Evolutionary conservation across 2,888 invertebrate species (phyloP).

Genomic region (Pandemis heparana): DNA sequence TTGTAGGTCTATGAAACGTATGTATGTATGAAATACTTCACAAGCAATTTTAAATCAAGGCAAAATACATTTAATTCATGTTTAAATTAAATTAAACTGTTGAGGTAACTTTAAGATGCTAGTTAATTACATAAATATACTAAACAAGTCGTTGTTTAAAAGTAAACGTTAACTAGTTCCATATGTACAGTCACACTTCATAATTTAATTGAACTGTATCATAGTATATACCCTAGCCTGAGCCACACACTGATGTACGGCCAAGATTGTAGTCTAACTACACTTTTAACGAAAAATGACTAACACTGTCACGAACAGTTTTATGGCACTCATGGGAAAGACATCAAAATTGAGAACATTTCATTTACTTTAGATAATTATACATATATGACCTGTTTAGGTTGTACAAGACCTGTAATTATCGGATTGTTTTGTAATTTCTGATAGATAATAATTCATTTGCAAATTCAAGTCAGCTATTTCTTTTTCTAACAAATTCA

Average conservation of each 20-base stretch:
- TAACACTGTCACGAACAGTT: slow-evolving; percentile 55
- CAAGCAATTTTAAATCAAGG: slow-evolving; percentile 5
- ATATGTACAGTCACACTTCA: slow-evolving; percentile 28
- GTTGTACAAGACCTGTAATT: slow-evolving; percentile 87
- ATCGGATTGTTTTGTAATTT: slow-evolving; percentile 87
- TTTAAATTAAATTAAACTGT: slow-evolving; percentile 34
- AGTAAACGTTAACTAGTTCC: slow-evolving; percentile 12
- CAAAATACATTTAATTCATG: background rate
- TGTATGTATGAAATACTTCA: background rate
- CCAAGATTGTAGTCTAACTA: slow-evolving; percentile 66
- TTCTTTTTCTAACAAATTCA: slow-evolving; percentile 86
- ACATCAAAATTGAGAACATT: slow-evolving; percentile 46
- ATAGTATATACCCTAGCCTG: slow-evolving; percentile 21
- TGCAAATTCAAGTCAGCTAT: slow-evolving; percentile 87
- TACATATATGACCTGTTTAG: slow-evolving; percentile 51
- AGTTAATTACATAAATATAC: slow-evolving; percentile 31
- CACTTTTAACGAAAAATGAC: slow-evolving; percentile 57
- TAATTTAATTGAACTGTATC: slow-evolving; percentile 24
- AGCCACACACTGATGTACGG: slow-evolving; percentile 48
- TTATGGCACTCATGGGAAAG: slow-evolving; percentile 66
- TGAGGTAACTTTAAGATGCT: slow-evolving; percentile 40
- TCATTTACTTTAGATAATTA: slow-evolving; percentile 19
- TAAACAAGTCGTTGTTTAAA: slow-evolving; percentile 22
- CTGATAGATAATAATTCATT: slow-evolving; percentile 88
- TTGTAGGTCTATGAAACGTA: slow-evolving; percentile 16